phyloP scores from a whole-genome alignment of 1,140 invertebrate genomes.

The Cydia pomonella region DNA sequence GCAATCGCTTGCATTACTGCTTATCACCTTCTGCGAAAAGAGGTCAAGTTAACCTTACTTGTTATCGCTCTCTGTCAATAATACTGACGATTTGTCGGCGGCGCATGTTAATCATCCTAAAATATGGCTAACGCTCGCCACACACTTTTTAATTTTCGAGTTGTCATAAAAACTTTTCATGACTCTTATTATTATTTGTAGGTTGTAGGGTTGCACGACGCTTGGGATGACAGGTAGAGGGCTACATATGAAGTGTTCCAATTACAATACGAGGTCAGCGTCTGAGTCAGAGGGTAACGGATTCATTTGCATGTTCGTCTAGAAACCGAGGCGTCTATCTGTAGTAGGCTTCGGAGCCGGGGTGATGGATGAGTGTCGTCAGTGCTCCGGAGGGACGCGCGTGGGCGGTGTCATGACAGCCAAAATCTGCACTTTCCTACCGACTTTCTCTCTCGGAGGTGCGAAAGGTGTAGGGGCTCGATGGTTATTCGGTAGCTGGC shows the following conservation, averaged over 20 bases:
- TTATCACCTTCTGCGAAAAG: constrained; percentile 19
- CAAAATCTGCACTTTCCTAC: constrained; percentile 79
- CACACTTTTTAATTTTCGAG: neutral
- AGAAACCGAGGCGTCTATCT: neutral
- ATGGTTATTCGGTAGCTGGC: constrained; percentile 76
- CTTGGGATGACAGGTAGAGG: neutral
- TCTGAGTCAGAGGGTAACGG: constrained; percentile 17
- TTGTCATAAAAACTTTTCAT: neutral
- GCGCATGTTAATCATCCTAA: constrained; percentile 18
- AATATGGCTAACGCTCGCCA: neutral
- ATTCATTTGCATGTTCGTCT: constrained; percentile 7
- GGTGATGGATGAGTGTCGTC: constrained; percentile 75
- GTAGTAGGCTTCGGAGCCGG: constrained; percentile 25
- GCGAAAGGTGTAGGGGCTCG: constrained; percentile 77
- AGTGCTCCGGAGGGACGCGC: constrained; percentile 71
- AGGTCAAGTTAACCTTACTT: constrained; percentile 30
- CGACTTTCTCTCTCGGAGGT: constrained; percentile 79
- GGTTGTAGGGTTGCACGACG: neutral
- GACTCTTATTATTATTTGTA: neutral
- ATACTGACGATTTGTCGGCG: constrained; percentile 23
- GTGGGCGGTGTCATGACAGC: constrained; percentile 75
- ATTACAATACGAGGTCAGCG: constrained; percentile 16
- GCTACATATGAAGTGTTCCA: neutral
- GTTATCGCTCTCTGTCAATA: constrained; percentile 28
- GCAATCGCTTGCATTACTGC: neutral